Conservation (phyloP, 2,797 vertebrate species). For the Argyrosomus regius region DNA sequence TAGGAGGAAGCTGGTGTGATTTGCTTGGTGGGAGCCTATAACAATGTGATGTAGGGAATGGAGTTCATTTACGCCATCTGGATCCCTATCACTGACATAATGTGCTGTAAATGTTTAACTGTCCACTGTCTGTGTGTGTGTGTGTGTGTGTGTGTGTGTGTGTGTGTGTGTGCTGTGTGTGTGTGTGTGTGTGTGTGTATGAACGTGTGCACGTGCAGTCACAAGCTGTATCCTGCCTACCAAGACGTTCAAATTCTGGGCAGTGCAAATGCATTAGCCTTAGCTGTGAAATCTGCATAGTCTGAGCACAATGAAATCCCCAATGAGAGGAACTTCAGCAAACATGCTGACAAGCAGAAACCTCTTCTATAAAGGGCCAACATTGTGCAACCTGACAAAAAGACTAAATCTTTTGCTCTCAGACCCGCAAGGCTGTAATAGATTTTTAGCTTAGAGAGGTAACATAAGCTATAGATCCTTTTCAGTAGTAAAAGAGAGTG, state of each 20-base stretch:
- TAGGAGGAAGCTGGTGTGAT: constrained; percentile 31
- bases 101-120: constrained; percentile 38
- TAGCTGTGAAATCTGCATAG: constrained; percentile 78
- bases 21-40: constrained; percentile 24
- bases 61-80: constrained; percentile 47
- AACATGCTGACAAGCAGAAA: constrained; percentile 84
- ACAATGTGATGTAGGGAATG: constrained; percentile 34
- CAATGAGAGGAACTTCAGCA: constrained; percentile 80
- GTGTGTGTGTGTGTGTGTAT: constrained; percentile 7
- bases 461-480: constrained; percentile 77
- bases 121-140: constrained; percentile 19
- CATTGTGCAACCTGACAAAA: constrained; percentile 81
- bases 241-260: constrained; percentile 64
- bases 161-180: constrained; percentile 2
- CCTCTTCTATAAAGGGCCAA: constrained; percentile 75
- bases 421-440: constrained; percentile 75
- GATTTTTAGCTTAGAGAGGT: constrained; percentile 82
- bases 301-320: constrained; percentile 82
- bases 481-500: constrained; percentile 68
- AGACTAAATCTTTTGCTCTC: constrained; percentile 82
- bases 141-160: constrained; percentile 16
- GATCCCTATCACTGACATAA: constrained; percentile 47
- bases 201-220: constrained; percentile 15
- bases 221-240: constrained; percentile 44
- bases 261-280: constrained; percentile 75